Evolutionary conservation across 2,113 vertebrate species (phyloP), one percentile per base, ranked within the genome.

Genomic region (Apaloderma vittatum): DNA sequence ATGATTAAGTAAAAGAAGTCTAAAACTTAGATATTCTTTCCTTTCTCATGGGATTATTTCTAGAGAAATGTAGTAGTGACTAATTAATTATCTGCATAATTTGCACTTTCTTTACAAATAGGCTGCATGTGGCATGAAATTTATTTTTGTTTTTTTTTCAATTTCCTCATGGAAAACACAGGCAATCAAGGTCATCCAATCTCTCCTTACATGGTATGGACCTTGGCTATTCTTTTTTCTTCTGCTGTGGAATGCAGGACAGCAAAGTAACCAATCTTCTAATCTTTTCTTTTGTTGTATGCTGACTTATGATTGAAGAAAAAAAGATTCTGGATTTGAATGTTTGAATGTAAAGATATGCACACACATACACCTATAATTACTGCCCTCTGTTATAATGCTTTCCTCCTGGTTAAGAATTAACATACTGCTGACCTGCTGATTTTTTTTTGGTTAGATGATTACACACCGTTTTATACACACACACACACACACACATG

Each of bases 51-150:
- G 7, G 29, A 13, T 86, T 67, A 48, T 82, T 97, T 92, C 36
- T 72, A 90, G 71, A 92, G 13, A 74, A 70, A 23, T 49, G 11
- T 36, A 61, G 13, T 32, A n/a, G 32, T 71, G 30, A 11, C 2
- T 73, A 73, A 93, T 92, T 51, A 61, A 83, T 68, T 80, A 72
- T 88, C 92, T 90, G 29, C 30, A 77, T 73, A 67, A 58, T 76
- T 94, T 88, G 1, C 8, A 46, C 12, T 71, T 68, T 73, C 12
- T 52, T 89, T 93, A 54, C 12, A 79, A 68, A 59, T 71, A 74
- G 30, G 6, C 5, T 68, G 11, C 26, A 26, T 10, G 27, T 45
- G 19, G 8, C 17, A 24, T 55, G 12, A 27, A 20, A 46, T 55
- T 21, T 71, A 32, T 57, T 83, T 80, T 63, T 73, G 5, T 49